Base-by-base conservation (phyloP, 2,113 vertebrate species). In the Echinops telfairi region DNA sequence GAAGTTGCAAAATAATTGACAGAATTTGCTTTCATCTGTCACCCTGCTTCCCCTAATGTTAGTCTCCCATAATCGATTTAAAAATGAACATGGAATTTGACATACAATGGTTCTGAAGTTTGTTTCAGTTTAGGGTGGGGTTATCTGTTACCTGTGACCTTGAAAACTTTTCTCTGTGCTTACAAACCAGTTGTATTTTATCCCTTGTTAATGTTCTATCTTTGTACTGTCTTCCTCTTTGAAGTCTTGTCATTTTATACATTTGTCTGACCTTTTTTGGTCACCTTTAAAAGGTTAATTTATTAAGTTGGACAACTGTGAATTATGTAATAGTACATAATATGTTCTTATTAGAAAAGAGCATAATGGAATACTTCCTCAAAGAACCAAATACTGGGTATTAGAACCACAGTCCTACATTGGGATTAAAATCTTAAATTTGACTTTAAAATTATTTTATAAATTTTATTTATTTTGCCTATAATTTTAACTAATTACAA, bases 61-160 rank as follows among this genome's bases (percentile, higher is more conserved):
- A 77, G 40, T 19, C 40, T 77, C 66, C 75, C 76, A 27, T 47
- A 8, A 79, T 31, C 62, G 81, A 89, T 16, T 79, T 95, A 79
- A 29, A 36, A 64, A 60, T 29, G 87, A 92, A 89, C 2, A 47
- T 92, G 89, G 76, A 83, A 64, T 66, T 75, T 89, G 47, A 81
- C 11, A 36, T 53, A 33, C 47, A 94, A 80, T 83, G 53, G 0
- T 89, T 86, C 17, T 88, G 6, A 40, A 22, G n/a, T 85, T 89
- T 90, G 57, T 90, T 62, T 92, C 36, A 57, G 19, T 79, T 70
- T 31, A 58, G 47, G 6, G 3, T 25, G 11, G 6, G 88, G 85
- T 79, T 73, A 23, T 53, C 27, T 64, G n/a, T 36, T 90, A 23
- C 0, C 71, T n/a, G n/a, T n/a, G 73, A 43, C 47, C 71, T 58